These are phyloP conservation scores for Lichenostomus cassidix DNA, from an alignment of 2,113 vertebrate species.

Conservation along the genomic window DNA sequence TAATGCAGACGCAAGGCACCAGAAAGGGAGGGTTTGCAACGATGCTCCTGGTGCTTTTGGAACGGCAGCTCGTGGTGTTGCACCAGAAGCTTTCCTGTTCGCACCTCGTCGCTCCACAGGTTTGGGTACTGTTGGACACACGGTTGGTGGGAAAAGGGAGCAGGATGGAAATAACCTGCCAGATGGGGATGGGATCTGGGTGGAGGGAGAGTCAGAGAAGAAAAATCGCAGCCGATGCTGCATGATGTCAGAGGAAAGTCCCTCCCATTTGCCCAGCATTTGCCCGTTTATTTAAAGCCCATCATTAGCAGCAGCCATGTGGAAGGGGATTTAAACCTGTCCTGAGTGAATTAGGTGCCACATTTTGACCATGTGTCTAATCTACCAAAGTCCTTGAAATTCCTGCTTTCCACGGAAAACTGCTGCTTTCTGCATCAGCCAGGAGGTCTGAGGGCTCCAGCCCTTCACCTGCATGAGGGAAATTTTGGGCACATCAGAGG, in stretches of 20 bases:
- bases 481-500: neutral
- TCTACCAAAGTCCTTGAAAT: neutral
- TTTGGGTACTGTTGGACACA: neutral
- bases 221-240: neutral
- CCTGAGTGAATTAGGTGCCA: neutral
- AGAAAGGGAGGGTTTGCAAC: neutral
- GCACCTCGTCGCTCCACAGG: neutral
- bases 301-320: neutral
- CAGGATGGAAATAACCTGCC: neutral
- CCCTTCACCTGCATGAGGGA: neutral
- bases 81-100: neutral
- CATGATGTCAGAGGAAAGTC: neutral
- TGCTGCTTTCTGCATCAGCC: neutral
- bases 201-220: neutral
- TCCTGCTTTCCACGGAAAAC: neutral
- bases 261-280: neutral
- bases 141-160: neutral
- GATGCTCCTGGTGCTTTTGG: neutral
- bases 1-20: neutral
- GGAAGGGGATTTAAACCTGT: neutral
- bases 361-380: neutral
- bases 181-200: neutral
- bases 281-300: conserved; percentile 4
- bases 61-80: fast-evolving
- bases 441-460: neutral